Conservation (phyloP, 1,140 invertebrate species). For the Drosophila takahashii region DNA sequence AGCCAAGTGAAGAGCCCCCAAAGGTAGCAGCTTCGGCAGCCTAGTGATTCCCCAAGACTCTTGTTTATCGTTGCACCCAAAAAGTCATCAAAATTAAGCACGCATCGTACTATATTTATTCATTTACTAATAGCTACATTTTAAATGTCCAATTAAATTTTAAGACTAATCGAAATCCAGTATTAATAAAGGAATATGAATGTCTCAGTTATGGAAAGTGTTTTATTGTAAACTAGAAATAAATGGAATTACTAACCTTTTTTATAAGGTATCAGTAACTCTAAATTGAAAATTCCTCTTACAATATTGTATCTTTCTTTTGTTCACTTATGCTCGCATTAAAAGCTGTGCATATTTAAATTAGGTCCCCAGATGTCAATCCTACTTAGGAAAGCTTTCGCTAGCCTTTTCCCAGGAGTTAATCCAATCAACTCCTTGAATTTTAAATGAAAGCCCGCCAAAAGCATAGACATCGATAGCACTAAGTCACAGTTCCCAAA, state of each 20-base stretch:
- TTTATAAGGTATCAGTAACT: too few relatives aligned
- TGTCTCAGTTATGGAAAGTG: conserved; percentile 1
- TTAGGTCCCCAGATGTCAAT: conserved; percentile 19
- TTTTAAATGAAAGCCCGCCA: conserved; percentile 33
- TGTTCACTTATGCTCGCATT: conserved; percentile 12
- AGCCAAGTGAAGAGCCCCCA: conserved; percentile 43
- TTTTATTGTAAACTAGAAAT: conserved; percentile 1
- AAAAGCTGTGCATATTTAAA: conserved; percentile 29
- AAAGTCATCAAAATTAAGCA: conserved; percentile 54
- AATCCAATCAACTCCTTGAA: conserved; percentile 1
- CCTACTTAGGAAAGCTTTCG: conserved; percentile 22
- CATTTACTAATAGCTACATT: conserved; percentile 41
- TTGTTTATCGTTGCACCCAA: conserved; percentile 60
- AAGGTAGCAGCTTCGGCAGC: conserved; percentile 31
- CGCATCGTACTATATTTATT: conserved; percentile 50
- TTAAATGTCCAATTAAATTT: conserved; percentile 50
- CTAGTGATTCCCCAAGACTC: conserved; percentile 76
- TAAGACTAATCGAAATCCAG: conserved; percentile 42
- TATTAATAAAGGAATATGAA: conserved; percentile 67
- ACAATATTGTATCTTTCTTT: conserved; percentile 8
- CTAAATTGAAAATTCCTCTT: neutral
- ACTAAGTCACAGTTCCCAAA: neutral
- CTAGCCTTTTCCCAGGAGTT: neutral
- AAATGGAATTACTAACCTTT: too few relatives aligned
- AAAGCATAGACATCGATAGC: conserved; percentile 6